These are phyloP conservation scores for Tichodroma muraria DNA, from an alignment of 2,113 vertebrate genomes.

Conservation along the genomic window DNA sequence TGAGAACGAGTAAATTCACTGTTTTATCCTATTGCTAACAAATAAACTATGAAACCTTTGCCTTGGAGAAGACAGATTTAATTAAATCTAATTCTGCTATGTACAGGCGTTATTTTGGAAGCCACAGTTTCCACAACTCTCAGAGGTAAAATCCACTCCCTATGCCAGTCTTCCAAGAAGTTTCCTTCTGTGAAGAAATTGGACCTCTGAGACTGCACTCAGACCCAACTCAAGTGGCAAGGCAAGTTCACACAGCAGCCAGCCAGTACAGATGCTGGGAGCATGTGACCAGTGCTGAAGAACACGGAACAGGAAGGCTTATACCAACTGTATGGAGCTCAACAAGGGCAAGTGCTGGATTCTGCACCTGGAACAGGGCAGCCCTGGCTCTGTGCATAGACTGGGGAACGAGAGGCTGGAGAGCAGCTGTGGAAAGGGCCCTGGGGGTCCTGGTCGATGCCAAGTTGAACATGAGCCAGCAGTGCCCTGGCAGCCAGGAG, in stretches of 20 bases:
- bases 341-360: neutral
- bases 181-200: neutral
- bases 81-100: neutral
- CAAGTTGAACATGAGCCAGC: neutral
- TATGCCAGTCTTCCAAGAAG: neutral
- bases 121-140: neutral
- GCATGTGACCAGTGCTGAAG: neutral
- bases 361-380: neutral
- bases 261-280: neutral
- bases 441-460: neutral
- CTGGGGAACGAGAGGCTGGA: neutral
- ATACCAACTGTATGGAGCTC: neutral
- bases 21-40: neutral
- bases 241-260: neutral
- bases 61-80: neutral
- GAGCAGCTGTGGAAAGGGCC: neutral
- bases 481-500: neutral
- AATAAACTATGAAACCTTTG: neutral
- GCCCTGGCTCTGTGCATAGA: rapidly evolving
- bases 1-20: neutral
- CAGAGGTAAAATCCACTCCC: neutral
- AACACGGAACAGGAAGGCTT: neutral
- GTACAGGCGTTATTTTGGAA: neutral
- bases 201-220: neutral
- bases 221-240: neutral